Evolutionary conservation across 2,888 invertebrate species (phyloP), one percentile per base, ranked within the genome.

Genomic region (Hypolimnas misippus): DNA sequence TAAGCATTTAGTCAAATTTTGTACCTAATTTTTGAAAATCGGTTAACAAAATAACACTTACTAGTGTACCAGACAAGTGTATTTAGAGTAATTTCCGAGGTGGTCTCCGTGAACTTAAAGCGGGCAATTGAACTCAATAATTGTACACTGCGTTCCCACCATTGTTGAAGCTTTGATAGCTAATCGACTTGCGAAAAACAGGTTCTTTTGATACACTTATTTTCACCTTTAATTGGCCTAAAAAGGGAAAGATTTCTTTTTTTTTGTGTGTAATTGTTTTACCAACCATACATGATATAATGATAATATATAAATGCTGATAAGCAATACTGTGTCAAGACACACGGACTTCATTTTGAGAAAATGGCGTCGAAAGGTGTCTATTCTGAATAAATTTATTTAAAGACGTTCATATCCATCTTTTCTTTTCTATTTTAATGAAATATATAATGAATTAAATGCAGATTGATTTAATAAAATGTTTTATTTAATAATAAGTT

Each of bases 91-190:
- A 42, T 61, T 56, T 33, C 31, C 31, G 35, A 50, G 51, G 57
- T 35, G 55, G 63, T 72, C 70, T 66, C 70, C 51, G 66, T 74
- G 73, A 71, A 66, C 72, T 66, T 66, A 70, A 57, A 63, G 65
- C 73, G 75, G 76, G 70, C 78, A 78, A 77, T 81, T 81, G 79
- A 77, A 76, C 73, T 73, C 69, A 81, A 79, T 83, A 79, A 83
- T 81, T 81, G 76, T 75, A 68, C 8, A 1, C 66, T 57, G 55
- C 62, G 67, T 77, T 82, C 81, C 74, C 82, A 81, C 71, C 78
- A 78, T 81, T 81, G 81, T 77, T 65, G 38, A 62, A 59, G 66
- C 21, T 21, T 46, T 12, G 44, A 46, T 21, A 19, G 21, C 1
- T 12, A 21, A 46, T 46, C 19, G 44, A 46, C 55, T 61, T 61